These are phyloP conservation scores for Fistularia tabacaria DNA, from an alignment of 2,797 vertebrate genomes.

Conservation along the genomic window DNA sequence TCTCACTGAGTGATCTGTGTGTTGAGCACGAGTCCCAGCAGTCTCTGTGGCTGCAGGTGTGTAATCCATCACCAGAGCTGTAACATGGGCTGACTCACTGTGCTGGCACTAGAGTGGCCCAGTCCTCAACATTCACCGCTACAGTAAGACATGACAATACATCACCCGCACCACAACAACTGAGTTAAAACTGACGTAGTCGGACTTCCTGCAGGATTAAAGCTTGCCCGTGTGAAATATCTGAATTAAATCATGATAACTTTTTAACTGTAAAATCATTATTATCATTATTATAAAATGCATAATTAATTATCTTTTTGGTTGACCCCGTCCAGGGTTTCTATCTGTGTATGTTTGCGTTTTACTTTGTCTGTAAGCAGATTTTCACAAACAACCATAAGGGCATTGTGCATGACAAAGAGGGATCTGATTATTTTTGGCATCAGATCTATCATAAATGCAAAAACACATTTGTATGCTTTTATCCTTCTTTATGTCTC, in stretches of 20 bases:
- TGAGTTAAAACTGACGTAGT: constrained; percentile 19
- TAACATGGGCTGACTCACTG: constrained; percentile 54
- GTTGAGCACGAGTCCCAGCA: constrained; percentile 50
- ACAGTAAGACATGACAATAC: constrained; percentile 39
- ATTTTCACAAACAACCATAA: no score
- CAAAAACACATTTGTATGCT: not conserved
- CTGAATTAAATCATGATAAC: not conserved
- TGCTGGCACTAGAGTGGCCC: constrained; percentile 37
- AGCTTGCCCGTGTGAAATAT: constrained; percentile 3
- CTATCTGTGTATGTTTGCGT: no score
- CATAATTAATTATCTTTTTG: no score
- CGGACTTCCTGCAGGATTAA: no score
- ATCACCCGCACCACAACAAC: constrained; percentile 36
- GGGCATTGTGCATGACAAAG: no score
- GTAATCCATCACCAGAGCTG: constrained; percentile 65
- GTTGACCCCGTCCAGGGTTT: no score
- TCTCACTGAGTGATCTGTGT: constrained; percentile 37
- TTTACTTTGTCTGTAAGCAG: no score
- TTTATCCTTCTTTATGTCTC: not conserved
- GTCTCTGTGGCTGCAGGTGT: constrained; percentile 61
- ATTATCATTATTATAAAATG: no score
- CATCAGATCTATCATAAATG: no score
- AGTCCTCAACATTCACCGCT: constrained; percentile 51
- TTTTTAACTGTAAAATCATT: not conserved
- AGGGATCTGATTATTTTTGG: not conserved